Evolutionary conservation across 2,888 invertebrate species (phyloP).

Genomic region (Stenolophus ochropezus): DNA sequence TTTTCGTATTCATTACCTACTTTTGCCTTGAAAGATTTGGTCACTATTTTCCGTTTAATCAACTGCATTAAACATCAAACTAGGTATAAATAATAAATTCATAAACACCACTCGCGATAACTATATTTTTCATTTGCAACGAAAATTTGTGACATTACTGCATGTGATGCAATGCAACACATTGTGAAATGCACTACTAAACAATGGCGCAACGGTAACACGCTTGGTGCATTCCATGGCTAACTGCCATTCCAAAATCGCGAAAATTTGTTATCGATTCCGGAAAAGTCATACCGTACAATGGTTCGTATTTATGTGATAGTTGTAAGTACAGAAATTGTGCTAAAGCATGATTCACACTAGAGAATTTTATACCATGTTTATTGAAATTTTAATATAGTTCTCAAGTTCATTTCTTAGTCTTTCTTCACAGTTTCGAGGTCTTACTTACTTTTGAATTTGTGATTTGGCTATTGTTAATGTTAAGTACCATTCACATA

Average conservation of each 20-base stretch:
- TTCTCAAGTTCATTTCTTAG: too few species aligned
- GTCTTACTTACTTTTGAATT: too few species aligned
- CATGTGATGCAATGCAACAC: neutral
- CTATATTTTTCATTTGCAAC: neutral
- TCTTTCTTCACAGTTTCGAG: too few species aligned
- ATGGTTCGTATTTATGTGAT: neutral
- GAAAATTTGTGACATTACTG: neutral
- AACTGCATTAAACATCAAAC: neutral
- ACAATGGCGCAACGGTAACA: neutral
- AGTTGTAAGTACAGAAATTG: neutral
- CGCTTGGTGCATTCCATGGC: neutral
- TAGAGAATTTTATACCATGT: too few species aligned
- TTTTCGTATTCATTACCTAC: too few species aligned
- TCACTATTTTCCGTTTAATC: neutral
- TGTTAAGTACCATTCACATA: too few species aligned
- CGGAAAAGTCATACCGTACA: neutral
- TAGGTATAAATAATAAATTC: neutral
- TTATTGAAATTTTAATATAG: too few species aligned
- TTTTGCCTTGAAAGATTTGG: too few species aligned
- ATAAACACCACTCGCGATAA: neutral
- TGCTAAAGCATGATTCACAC: too few species aligned
- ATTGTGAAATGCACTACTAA: neutral
- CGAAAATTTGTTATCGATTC: neutral
- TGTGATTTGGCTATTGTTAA: too few species aligned
- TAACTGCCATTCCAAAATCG: neutral